A percentile compares a stretch with the other conserved stretches of the same genome.
Conservation (phyloP, 2,888 invertebrate species). For the Polydesmus complanatus region DNA sequence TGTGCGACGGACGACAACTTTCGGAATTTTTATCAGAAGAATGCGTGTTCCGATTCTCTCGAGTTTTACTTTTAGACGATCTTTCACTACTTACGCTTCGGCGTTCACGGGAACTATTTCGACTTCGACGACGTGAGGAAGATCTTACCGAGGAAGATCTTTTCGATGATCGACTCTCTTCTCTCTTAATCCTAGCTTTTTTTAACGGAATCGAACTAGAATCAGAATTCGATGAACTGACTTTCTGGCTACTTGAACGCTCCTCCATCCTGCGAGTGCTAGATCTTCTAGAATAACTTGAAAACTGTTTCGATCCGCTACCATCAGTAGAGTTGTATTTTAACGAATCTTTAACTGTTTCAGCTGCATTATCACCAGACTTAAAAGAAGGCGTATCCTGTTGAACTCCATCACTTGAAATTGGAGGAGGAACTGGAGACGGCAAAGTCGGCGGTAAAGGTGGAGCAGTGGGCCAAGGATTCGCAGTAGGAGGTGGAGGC, state of each 20-base stretch:
- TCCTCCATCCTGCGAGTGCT: background rate
- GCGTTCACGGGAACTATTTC: background rate
- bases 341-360: no score
- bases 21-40: background rate
- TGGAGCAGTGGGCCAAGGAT: background rate
- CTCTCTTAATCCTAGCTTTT: background rate
- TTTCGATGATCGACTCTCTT: background rate
- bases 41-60: background rate
- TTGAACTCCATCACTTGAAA: no score
- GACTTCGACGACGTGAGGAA: background rate
- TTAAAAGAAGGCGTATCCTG: background rate
- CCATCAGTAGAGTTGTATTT: no score
- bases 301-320: background rate
- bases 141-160: background rate
- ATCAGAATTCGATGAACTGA: background rate
- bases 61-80: background rate
- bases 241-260: background rate
- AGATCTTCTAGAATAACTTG: background rate
- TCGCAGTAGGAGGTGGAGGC: no score
- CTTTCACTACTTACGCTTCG: conserved; percentile 2
- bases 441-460: background rate
- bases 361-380: background rate
- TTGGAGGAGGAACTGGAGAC: background rate
- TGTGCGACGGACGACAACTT: no score
- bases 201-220: background rate